phyloP scores from a whole-genome alignment of 2,113 vertebrate genomes.

The Cervus canadensis region DNA sequence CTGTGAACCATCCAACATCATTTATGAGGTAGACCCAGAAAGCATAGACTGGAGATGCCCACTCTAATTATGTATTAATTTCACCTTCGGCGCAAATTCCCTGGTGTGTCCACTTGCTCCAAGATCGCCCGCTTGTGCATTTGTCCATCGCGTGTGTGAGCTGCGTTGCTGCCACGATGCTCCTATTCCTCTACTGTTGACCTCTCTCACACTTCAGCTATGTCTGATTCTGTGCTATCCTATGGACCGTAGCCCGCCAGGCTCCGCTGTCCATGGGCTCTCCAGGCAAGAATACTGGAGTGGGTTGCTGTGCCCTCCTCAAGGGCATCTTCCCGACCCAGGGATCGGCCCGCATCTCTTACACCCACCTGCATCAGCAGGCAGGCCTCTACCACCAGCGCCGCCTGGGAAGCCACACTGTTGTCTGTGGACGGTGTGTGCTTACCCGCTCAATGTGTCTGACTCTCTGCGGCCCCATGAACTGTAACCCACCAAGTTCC shows the following conservation, averaged over 20 bases:
- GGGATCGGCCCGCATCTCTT: neutral
- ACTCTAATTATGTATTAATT: neutral
- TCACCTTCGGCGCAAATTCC: rapidly evolving
- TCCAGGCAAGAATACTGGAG: neutral
- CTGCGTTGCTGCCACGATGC: rapidly evolving
- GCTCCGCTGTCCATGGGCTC: neutral
- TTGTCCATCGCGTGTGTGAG: rapidly evolving
- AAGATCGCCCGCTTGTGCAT: rapidly evolving
- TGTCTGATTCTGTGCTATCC: rapidly evolving
- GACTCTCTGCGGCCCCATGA: neutral
- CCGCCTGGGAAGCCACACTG: neutral
- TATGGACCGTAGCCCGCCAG: neutral
- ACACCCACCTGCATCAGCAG: neutral
- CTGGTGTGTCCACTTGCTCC: rapidly evolving
- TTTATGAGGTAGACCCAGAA: rapidly evolving
- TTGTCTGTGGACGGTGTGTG: rapidly evolving
- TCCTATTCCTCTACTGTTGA: rapidly evolving
- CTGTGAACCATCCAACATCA: neutral
- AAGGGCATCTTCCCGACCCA: neutral
- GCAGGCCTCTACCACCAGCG: neutral
- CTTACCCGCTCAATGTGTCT: neutral
- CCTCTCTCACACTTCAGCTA: neutral
- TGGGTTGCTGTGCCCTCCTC: neutral
- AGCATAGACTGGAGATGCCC: neutral
- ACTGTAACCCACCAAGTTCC: neutral